Base-by-base conservation (phyloP, 1,140 invertebrate genomes). In the Ruditapes philippinarum region DNA sequence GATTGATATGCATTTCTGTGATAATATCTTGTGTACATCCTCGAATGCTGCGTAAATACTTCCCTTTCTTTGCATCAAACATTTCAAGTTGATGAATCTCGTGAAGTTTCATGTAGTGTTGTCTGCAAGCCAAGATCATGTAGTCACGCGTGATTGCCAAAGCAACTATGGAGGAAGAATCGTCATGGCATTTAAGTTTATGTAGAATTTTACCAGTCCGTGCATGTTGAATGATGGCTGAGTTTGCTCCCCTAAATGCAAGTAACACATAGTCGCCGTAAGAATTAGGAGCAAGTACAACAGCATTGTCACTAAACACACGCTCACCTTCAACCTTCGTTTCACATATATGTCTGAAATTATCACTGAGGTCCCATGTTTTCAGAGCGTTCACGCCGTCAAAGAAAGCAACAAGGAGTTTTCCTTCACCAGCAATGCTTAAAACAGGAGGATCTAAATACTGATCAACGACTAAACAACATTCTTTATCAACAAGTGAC, bases 31-130 rank as follows among this genome's bases (percentile, higher is more conserved):
- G 88, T 5, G 91, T 89, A 81, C 95, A 95, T 7, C 95, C 95
- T 9, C 94, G 90, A 28, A 95, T 91, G 57, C 89, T 94, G n/a
- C 95, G 85, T 0, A 95, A 33, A 84, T 94, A 94, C 25, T 92
- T 88, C 0, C 95, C 94, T 38, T 93, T 94, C 42, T 92, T 88
- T 0, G 86, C 70, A 73, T 95, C 94, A 91, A 95, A 95, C 31
- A 95, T 89, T 76, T 95, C 95, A 9, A 95, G 87, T 31, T 91
- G 87, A 78, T 94, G 92, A 42, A 95, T 93, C 90, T 95, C 94
- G 73, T 94, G 92, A 11, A 92, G 73, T 33, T 93, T 91, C 92
- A 94, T 93, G 65, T 93, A 94, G 36, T 94, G 93, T 65, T 94
- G 94, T 54, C 93, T 88, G 74, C 92, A 93, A 28, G 92, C 94